These are phyloP conservation scores for Ramphastos sulfuratus DNA, from an alignment of 2,113 vertebrate species.

Conservation along the genomic window DNA sequence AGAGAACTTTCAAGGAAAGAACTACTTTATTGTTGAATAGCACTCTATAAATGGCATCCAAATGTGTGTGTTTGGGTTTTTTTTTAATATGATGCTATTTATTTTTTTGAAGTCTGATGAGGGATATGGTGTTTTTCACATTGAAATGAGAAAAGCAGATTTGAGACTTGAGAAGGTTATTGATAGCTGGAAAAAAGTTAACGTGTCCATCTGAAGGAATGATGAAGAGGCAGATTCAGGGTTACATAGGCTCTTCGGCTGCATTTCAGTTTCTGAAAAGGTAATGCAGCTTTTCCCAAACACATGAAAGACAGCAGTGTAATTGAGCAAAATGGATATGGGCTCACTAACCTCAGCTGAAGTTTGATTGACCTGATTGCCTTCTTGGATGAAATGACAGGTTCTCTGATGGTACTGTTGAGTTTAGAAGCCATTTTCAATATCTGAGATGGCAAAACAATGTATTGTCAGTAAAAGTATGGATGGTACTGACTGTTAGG, in stretches of 20 bases:
- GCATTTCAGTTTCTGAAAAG: not conserved
- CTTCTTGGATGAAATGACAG: not conserved
- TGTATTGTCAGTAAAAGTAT: not conserved
- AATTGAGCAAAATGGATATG: not conserved
- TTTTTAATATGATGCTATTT: not conserved
- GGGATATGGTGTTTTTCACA: not conserved
- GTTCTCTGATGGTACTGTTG: not conserved
- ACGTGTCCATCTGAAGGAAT: not conserved
- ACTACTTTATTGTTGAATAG: not conserved
- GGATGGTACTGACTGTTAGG: not conserved
- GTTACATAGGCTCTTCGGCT: not conserved
- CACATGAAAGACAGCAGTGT: rapidly evolving
- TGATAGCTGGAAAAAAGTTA: not conserved
- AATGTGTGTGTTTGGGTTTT: not conserved
- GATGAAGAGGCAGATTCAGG: not conserved
- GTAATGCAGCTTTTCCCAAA: not conserved
- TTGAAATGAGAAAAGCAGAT: not conserved
- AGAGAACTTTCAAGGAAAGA: not conserved
- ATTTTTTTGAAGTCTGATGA: not conserved
- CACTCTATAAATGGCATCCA: not conserved
- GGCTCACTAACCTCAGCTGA: not conserved
- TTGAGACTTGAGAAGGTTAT: not conserved
- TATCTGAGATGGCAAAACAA: not conserved
- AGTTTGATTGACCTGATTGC: not conserved
- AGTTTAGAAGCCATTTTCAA: not conserved